Base-by-base conservation (phyloP, 2,113 vertebrate genomes). In the Oceanodroma tethys region DNA sequence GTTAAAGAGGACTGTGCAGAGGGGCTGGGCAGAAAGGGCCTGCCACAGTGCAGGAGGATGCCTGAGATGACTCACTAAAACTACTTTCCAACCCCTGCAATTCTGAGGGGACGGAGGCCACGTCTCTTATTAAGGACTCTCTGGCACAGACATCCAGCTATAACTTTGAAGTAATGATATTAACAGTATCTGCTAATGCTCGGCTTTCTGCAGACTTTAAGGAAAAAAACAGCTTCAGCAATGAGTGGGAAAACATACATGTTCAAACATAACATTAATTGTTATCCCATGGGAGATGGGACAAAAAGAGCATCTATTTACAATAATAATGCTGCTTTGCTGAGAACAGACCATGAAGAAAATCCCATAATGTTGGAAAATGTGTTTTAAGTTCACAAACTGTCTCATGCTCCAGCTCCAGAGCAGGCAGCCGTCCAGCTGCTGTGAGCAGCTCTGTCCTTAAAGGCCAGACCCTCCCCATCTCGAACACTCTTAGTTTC, bases 271-370 rank as follows among this genome's bases (percentile, higher is more conserved):
- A 92, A 30, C 80, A 71, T 89, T 83, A 93, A 56, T 90, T 95
- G 93, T 80, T 91, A 8, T 95, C 96, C 95, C 96, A 27, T 95
- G 96, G 96, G 97, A 96, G 53, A 86, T 30, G 67, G 72, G 95
- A 96, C 95, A 95, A 96, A 95, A 92, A 94, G 93, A 95, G 84
- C 68, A 96, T 93, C 96, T 96, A 92, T 94, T 96, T 96, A 96
- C 90, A 93, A 94, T 91, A 94, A 67, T 93, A 90, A 83, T n/a
- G 87, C 59, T 93, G 78, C 78, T 96, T 83, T 92, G 81, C 94
- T 97, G 95, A 96, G 91, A 95, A 95, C 76, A 71, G 88, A 47
- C 62, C 86, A 72, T 81, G 73, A 95, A 73, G 53, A 80, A 96
- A 96, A 91, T 96, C 95, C 86, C 96, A 91, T 88, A 72, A 93